Base-by-base conservation (phyloP, 2,888 invertebrate genomes). In the Unio pictorum region DNA sequence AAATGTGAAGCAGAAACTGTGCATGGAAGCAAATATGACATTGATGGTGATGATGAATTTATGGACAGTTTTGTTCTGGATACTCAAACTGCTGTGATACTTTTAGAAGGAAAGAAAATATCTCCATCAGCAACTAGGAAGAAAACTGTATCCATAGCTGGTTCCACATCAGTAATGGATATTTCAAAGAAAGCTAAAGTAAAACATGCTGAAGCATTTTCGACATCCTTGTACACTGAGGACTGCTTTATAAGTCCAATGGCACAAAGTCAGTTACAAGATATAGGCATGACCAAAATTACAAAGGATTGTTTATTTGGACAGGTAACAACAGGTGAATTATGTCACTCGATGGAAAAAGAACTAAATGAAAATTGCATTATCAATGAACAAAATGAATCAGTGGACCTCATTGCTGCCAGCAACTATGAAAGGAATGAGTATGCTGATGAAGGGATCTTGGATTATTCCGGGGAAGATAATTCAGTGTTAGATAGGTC, bases 41-140 rank as follows among this genome's bases (percentile, higher is more conserved):
- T 45, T 45, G 15, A 45, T 45, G 45, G 11, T 61, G 68, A 71
- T n/a, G 65, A 64, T 67, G 80, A 82, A 0, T 84, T 84, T 71
- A 72, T 73, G 26, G 85, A 83, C 56, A 87, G 86, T 73, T 84
- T 86, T 70, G 68, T 82, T 30, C 55, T 87, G 26, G 82, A 86
- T 72, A 84, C 86, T n/a, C 86, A 86, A 74, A 80, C 74, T 60
- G 70, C 70, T 58, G 56, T 66, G n/a, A 26, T 20, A 30, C 23
- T 45, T 8, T 56, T 54, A 61, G 54, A 65, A 23, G 7, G n/a
- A 59, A 56, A 23, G 17, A 18, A 28, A 59, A 18, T 57, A 28
- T 67, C 17, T 30, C 45, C 61, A 68, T 30, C 67, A 57, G 17
- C 64, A 73, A 23, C 20, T 2, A 23, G n/a, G 15, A 18, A 18